These are phyloP conservation scores for Tridacna crocea DNA, from an alignment of 2,888 invertebrate genomes.

Conservation along the genomic window DNA sequence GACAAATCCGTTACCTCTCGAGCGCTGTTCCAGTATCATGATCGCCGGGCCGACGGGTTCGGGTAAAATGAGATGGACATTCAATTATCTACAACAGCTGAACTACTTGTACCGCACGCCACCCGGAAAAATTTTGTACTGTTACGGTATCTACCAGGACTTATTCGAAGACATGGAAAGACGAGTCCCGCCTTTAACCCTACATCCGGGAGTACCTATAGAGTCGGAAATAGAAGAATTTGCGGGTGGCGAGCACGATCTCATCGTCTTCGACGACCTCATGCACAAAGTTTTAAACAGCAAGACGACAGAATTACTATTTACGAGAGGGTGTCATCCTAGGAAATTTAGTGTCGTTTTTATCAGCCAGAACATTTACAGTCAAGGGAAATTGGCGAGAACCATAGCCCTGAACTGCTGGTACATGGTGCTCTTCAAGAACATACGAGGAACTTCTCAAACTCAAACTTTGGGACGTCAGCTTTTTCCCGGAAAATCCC, in stretches of 20 bases:
- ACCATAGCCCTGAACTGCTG: constrained; percentile 44
- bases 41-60: constrained; percentile 11
- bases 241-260: not conserved
- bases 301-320: too few relatives aligned
- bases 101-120: constrained; percentile 1
- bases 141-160: constrained; percentile 18
- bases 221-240: constrained; percentile 21
- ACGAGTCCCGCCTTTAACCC: constrained; percentile 19
- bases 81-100: constrained; percentile 23
- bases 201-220: constrained; percentile 29
- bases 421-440: too few relatives aligned
- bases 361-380: constrained; percentile 48
- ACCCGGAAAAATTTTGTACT: constrained; percentile 11
- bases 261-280: too few relatives aligned
- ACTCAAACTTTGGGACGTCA: too few relatives aligned
- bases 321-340: constrained; percentile 47
- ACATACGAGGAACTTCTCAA: too few relatives aligned
- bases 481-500: too few relatives aligned
- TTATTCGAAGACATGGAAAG: too few relatives aligned
- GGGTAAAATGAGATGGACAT: constrained; percentile 33
- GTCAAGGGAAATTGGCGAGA: constrained; percentile 42
- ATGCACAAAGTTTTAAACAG: too few relatives aligned
- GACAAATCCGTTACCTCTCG: constrained; percentile 35
- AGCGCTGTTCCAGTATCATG: constrained; percentile 52
- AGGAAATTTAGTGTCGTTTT: constrained; percentile 37